phyloP scores from a whole-genome alignment of 2,797 vertebrate genomes.

The Novumbra hubbsi region DNA sequence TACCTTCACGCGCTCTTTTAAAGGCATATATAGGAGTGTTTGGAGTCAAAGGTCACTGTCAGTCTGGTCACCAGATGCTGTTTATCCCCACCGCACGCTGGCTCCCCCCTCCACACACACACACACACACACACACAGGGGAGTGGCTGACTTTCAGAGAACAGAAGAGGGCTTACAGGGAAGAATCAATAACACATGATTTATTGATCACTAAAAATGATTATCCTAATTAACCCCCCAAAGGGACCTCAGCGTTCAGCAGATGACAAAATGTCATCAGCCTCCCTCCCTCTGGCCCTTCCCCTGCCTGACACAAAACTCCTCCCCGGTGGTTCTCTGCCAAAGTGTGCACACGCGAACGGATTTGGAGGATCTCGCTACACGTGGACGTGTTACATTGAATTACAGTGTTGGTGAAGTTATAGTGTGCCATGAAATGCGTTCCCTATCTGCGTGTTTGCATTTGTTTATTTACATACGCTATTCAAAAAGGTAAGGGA shows the following conservation, averaged over 20 bases:
- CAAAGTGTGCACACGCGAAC: not conserved
- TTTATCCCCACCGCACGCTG: constrained; percentile 22
- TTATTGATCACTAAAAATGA: constrained; percentile 84
- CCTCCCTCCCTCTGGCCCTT: constrained; percentile 32
- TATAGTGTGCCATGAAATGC: no score
- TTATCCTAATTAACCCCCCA: constrained; percentile 80
- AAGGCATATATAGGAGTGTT: not conserved
- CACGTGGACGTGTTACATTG: no score
- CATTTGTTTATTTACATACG: no score
- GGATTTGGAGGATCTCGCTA: not conserved
- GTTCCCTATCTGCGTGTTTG: no score
- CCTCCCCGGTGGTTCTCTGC: constrained; percentile 23
- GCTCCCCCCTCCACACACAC: not conserved
- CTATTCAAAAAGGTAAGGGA: no score
- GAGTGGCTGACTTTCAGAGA: constrained; percentile 73
- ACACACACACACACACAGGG: constrained; percentile 21
- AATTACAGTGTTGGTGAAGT: no score
- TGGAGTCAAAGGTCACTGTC: not conserved
- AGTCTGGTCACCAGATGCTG: constrained; percentile 44
- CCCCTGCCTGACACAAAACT: constrained; percentile 37
- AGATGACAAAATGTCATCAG: constrained; percentile 81
- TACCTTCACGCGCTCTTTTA: not conserved
- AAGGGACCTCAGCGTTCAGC: constrained; percentile 74
- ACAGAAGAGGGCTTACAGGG: constrained; percentile 73
- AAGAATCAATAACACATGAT: constrained; percentile 83